Conservation (phyloP, 35 echinoderm and acorn worm species). For the Hemicentrotus pulcherrimus region DNA sequence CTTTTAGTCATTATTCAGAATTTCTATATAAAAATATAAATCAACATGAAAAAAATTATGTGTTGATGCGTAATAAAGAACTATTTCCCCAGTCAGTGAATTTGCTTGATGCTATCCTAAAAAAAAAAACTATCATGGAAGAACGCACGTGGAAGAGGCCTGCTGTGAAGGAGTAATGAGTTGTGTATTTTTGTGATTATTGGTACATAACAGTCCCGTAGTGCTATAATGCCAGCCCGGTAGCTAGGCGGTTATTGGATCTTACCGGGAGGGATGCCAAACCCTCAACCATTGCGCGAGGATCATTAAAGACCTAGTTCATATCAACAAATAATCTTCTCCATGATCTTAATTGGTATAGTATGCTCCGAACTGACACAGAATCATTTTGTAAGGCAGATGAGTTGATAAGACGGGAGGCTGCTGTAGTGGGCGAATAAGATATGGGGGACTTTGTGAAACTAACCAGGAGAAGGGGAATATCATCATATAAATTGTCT, state of each 20-base stretch:
- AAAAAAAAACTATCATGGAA: background rate
- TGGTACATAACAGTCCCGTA: background rate
- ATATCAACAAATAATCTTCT: background rate
- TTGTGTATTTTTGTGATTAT: conserved; percentile 39
- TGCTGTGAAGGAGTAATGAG: conserved; percentile 8
- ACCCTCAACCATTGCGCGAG: background rate
- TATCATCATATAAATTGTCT: too few relatives aligned
- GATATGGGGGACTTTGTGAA: too few relatives aligned
- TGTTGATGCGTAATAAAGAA: too few relatives aligned
- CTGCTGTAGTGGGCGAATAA: too few relatives aligned
- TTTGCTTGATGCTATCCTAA: background rate
- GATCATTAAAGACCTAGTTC: background rate
- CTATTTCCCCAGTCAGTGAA: too few relatives aligned
- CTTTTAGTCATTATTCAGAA: too few relatives aligned
- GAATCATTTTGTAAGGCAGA: too few relatives aligned
- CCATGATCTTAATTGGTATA: background rate
- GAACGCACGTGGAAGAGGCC: background rate
- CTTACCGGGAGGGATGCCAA: background rate
- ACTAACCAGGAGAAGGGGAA: too few relatives aligned
- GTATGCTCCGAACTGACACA: too few relatives aligned
- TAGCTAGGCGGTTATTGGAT: conserved; percentile 21
- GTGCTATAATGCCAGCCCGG: background rate
- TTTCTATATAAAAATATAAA: background rate
- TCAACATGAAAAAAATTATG: background rate
- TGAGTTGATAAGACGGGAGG: too few relatives aligned